Conservation (phyloP, 2,113 vertebrate species). For the Echinops telfairi region DNA sequence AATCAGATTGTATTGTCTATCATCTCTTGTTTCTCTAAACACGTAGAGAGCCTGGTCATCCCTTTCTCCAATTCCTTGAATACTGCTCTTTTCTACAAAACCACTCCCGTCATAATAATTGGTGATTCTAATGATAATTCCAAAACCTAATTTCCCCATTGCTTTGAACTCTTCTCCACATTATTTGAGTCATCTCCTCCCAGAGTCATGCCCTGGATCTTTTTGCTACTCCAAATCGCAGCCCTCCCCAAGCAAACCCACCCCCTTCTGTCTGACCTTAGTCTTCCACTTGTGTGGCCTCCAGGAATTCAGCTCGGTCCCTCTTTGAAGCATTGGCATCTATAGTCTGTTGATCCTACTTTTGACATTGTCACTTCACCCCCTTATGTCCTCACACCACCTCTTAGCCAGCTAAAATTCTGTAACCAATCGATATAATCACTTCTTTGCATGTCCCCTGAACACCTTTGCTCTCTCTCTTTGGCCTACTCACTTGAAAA, state of each 20-base stretch:
- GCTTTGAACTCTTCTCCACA: neutral
- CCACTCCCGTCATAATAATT: slow-evolving; percentile 1
- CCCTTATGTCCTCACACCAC: neutral
- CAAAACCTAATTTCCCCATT: neutral
- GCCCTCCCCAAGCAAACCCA: neutral
- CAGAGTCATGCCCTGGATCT: neutral
- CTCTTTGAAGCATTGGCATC: neutral
- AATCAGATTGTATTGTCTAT: too few species aligned
- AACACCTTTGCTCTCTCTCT: neutral
- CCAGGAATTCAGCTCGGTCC: fast-evolving
- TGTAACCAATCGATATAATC: neutral
- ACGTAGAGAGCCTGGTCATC: neutral
- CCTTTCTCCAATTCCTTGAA: neutral
- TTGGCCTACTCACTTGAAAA: slow-evolving; percentile 50
- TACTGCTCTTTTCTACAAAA: neutral
- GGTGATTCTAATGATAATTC: neutral
- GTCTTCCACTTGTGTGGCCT: neutral
- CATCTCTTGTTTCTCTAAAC: neutral
- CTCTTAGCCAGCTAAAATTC: neutral
- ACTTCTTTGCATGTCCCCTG: neutral
- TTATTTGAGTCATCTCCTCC: neutral
- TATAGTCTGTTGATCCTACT: neutral
- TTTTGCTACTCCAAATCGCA: neutral
- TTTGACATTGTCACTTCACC: neutral
- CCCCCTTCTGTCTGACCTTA: neutral